phyloP scores from a whole-genome alignment of 2,797 vertebrate species.

The Urosaurus nigricauda region DNA sequence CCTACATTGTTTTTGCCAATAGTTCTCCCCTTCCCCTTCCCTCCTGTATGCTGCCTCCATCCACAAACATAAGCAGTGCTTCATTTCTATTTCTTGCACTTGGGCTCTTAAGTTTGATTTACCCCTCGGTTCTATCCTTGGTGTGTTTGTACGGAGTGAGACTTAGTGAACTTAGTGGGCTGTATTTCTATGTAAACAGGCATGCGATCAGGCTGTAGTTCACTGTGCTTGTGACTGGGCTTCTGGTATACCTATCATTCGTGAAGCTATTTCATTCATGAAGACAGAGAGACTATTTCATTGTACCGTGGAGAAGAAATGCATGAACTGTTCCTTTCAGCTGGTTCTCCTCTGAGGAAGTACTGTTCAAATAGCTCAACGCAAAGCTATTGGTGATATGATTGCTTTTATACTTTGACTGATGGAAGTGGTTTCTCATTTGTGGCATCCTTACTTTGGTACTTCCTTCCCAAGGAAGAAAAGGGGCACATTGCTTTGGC shows the following conservation, averaged over 20 bases:
- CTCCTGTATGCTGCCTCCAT: too few relatives aligned
- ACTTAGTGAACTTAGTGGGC: not conserved
- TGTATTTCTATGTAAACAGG: not conserved
- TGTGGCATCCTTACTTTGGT: not conserved
- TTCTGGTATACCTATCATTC: conserved; percentile 23
- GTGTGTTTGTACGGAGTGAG: not conserved
- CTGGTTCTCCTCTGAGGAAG: conserved; percentile 48
- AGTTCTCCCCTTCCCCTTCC: too few relatives aligned
- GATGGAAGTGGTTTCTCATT: not conserved
- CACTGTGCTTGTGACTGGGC: not conserved
- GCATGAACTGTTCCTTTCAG: conserved; percentile 51
- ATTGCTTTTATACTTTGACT: not conserved
- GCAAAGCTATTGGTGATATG: not conserved
- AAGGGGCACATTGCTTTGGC: not conserved
- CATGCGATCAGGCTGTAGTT: not conserved
- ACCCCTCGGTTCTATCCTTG: too few relatives aligned
- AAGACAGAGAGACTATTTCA: conserved; percentile 5
- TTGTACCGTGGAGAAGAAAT: not conserved
- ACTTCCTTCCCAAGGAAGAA: not conserved
- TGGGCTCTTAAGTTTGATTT: too few relatives aligned
- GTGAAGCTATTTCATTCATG: too few relatives aligned
- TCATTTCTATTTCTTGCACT: too few relatives aligned
- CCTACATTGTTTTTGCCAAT: too few relatives aligned
- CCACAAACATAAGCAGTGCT: too few relatives aligned
- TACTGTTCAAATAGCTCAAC: conserved; percentile 16